These are phyloP conservation scores for Ctenodactylus gundi DNA, from an alignment of 2,113 vertebrate species.

Conservation along the genomic window DNA sequence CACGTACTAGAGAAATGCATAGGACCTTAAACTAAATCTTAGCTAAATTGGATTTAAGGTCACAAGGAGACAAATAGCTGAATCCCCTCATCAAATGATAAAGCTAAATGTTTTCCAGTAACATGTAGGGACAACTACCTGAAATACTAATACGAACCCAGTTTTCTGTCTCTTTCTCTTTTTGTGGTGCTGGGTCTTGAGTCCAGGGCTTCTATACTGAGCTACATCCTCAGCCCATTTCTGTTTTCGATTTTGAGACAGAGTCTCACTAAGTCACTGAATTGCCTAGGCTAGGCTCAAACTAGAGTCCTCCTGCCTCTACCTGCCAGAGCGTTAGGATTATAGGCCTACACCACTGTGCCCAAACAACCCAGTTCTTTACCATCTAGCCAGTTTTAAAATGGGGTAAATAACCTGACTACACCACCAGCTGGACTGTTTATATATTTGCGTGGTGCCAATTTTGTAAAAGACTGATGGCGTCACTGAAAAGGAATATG, in stretches of 20 bases:
- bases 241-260: too few relatives aligned
- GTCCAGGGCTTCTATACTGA: too few relatives aligned
- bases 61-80: neutral
- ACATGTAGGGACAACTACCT: neutral
- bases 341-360: too few relatives aligned
- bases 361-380: neutral
- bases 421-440: neutral
- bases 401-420: neutral
- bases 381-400: slow-evolving; percentile 7
- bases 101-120: neutral
- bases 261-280: too few relatives aligned
- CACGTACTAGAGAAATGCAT: neutral
- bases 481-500: neutral
- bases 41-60: neutral
- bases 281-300: too few relatives aligned
- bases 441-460: neutral
- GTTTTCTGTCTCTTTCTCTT: too few relatives aligned
- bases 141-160: neutral
- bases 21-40: neutral
- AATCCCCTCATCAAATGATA: neutral
- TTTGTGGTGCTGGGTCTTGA: too few relatives aligned
- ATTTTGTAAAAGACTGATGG: slow-evolving; percentile 7
- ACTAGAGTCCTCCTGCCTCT: too few relatives aligned
- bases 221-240: too few relatives aligned
- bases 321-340: too few relatives aligned